Conservation (phyloP, 1,140 invertebrate species). For the Stenopsyche tienmushanensis region DNA sequence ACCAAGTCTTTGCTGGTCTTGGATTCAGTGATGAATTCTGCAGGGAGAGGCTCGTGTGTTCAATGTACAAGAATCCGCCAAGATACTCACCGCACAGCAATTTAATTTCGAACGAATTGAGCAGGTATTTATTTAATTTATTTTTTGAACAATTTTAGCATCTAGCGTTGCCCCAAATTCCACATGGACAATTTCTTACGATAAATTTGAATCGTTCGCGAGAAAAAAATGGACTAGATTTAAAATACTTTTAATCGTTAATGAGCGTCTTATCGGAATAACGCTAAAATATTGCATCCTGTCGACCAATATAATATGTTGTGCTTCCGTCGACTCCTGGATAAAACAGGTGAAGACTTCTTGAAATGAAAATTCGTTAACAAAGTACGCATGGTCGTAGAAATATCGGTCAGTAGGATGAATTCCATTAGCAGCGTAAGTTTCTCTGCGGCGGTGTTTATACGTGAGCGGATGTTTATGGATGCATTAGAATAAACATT, state of each 20-base stretch:
- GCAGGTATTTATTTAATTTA: slow-evolving; percentile 62
- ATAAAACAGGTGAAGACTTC: too few relatives aligned
- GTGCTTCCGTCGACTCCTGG: too few relatives aligned
- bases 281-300: neutral
- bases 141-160: too few relatives aligned
- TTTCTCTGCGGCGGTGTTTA: slow-evolving; percentile 9
- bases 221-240: too few relatives aligned
- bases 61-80: slow-evolving; percentile 77
- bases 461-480: too few relatives aligned
- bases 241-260: too few relatives aligned
- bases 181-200: too few relatives aligned
- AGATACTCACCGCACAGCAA: slow-evolving; percentile 80
- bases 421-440: slow-evolving; percentile 9
- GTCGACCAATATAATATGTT: too few relatives aligned
- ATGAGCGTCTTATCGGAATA: too few relatives aligned
- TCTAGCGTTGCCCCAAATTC: too few relatives aligned
- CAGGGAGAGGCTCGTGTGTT: slow-evolving; percentile 74
- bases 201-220: too few relatives aligned
- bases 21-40: slow-evolving; percentile 69
- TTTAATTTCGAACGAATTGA: slow-evolving; percentile 77
- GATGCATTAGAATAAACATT: too few relatives aligned
- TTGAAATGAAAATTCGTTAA: slow-evolving; percentile 10
- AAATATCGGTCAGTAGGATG: slow-evolving; percentile 29
- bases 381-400: neutral
- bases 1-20: slow-evolving; percentile 69